Evolutionary conservation across 2,888 invertebrate genomes (phyloP), one percentile per base, ranked within the genome.

Genomic region (Mesochorus sp.): DNA sequence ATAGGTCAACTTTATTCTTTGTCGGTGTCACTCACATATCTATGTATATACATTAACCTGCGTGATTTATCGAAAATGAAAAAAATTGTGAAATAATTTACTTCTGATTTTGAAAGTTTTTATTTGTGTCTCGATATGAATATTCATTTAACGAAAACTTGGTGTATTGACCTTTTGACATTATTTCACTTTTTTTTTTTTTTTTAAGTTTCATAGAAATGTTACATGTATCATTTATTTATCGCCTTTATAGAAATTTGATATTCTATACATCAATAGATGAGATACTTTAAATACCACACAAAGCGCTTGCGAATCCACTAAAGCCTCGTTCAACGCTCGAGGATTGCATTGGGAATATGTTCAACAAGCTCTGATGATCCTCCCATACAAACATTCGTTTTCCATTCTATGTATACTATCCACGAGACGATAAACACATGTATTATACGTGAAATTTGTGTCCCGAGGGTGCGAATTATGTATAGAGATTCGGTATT

Each of bases 351-450:
- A 5, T 31, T 47, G 5, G 49, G 3, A 49, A 44, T 12, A 61
- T 31, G 28, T 8, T 34, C 10, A 24, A 64, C 24, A 34, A 31
- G 24, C 19, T n/a, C n/a, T n/a, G n/a, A n/a, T 34, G 14, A 44
- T 21, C 6, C 6, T 49, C 14, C n/a, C 24, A n/a, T 37, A 4
- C 34, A 42, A 31, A 34, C 28, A 39, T 19, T 66, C 26, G 51
- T 67, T 53, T 53, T 42, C n/a, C 28, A 39, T 19, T 28, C 8
- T 17, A n/a, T n/a, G n/a, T n/a, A 42, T 42, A 39, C 4, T 12
- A 53, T 51, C 26, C 26, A 31, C 19, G 28, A n/a, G n/a, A 62
- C n/a, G 17, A 28, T 67, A 53, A 53, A 53, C 28, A 53, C 42
- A 66, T 37, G 34, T 6, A 21, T 62, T 34, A 44, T 28, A 14